Conservation (phyloP, 2,888 invertebrate species). For the Harpagoxenus sublaevis region DNA sequence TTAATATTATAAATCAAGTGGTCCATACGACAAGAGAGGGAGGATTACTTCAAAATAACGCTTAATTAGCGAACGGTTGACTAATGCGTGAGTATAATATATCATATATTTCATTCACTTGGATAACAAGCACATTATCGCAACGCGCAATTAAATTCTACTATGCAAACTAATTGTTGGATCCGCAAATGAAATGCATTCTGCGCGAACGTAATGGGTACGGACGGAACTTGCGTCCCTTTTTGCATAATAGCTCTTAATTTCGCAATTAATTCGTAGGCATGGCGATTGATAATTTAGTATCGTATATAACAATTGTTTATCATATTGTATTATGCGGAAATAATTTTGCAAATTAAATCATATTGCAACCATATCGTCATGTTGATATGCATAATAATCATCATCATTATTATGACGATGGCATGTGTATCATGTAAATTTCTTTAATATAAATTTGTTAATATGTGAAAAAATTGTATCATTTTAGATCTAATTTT, state of each 20-base stretch:
- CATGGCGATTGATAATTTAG: conserved; percentile 44
- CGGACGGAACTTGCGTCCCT: conserved; percentile 22
- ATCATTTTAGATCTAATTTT: background rate
- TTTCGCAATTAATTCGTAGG: conserved; percentile 46
- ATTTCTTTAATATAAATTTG: conserved; percentile 24
- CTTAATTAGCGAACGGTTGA: conserved; percentile 33
- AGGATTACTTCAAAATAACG: conserved; percentile 22
- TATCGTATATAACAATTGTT: conserved; percentile 24
- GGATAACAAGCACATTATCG: conserved; percentile 49
- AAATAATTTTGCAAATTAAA: conserved; percentile 45
- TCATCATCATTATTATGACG: background rate
- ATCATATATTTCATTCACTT: conserved; percentile 45
- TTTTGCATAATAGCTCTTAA: conserved; percentile 54
- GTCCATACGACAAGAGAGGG: background rate
- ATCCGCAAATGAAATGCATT: conserved; percentile 45
- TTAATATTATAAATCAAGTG: conserved; percentile 24
- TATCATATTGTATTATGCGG: conserved; percentile 26
- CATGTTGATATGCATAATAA: background rate
- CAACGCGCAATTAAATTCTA: conserved; percentile 52
- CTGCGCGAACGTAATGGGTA: conserved; percentile 22
- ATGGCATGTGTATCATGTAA: background rate
- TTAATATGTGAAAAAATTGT: background rate
- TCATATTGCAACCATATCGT: background rate
- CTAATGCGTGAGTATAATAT: conserved; percentile 28
- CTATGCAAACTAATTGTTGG: conserved; percentile 50